Evolutionary conservation across 2,888 invertebrate species (phyloP).

Genomic region (Cistogaster globosa): DNA sequence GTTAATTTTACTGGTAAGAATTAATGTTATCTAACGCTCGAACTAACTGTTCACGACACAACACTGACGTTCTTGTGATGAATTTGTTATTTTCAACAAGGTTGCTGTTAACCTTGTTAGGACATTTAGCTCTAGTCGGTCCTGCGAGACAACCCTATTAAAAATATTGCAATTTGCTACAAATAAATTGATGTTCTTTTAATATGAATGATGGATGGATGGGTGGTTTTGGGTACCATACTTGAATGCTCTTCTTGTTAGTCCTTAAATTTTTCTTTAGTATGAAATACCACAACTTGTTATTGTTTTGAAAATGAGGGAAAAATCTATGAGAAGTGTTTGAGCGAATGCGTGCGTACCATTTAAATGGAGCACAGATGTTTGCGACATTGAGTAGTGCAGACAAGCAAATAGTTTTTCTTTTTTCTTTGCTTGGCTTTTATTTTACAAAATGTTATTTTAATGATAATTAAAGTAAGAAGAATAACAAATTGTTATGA

Average conservation of each 20-base stretch:
- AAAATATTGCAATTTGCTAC: no score
- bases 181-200: not conserved
- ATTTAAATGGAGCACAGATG: slow-evolving; percentile 71
- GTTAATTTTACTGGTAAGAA: no score
- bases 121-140: no score
- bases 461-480: slow-evolving; percentile 65
- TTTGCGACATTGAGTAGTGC: slow-evolving; percentile 64
- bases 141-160: no score
- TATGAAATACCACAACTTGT: slow-evolving; percentile 24
- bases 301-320: slow-evolving; percentile 35
- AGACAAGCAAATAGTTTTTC: slow-evolving; percentile 63
- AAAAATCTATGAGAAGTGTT: slow-evolving; percentile 32
- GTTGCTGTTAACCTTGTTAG: no score
- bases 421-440: slow-evolving; percentile 2
- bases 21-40: no score
- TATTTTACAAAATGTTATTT: slow-evolving; percentile 61
- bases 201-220: slow-evolving; percentile 53
- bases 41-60: no score
- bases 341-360: slow-evolving; percentile 67
- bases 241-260: not conserved
- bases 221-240: slow-evolving; percentile 23
- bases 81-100: no score
- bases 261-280: not conserved
- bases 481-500: slow-evolving; percentile 9
- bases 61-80: no score